Percentiles rank a stretch among this genome's conserved stretches.
Conservation (phyloP, 1,140 invertebrate species). For the Dreissena rostriformis region DNA sequence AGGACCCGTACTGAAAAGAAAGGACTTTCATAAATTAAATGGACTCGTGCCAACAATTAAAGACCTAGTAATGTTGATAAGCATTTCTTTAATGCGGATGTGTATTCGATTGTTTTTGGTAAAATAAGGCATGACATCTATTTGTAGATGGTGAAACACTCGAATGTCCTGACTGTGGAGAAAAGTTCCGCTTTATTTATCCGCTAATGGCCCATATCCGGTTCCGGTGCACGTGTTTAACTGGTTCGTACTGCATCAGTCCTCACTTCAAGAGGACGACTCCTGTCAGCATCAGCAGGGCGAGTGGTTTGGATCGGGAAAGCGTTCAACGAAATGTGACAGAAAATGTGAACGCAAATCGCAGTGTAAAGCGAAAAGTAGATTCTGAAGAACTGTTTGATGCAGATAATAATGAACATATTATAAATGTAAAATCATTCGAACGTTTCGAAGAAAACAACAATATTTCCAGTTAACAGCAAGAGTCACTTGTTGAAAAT, state of each 20-base stretch:
- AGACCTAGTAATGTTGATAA: neutral
- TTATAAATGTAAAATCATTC: neutral
- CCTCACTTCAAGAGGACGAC: neutral
- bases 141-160: constrained; percentile 42
- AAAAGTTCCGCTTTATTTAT: constrained; percentile 75
- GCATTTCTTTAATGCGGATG: too few relatives aligned
- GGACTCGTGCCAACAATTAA: neutral
- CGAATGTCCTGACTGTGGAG: constrained; percentile 73
- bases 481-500: neutral
- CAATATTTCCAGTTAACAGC: neutral
- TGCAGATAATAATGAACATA: neutral
- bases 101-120: too few relatives aligned
- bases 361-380: neutral
- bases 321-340: neutral
- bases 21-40: neutral
- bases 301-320: neutral
- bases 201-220: constrained; percentile 76
- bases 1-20: neutral
- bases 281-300: neutral
- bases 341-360: too few relatives aligned
- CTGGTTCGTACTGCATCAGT: neutral
- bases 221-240: constrained; percentile 70
- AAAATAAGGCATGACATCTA: neutral
- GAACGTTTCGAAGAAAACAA: neutral
- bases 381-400: neutral